Base-by-base conservation (phyloP, 2,113 vertebrate genomes). In the Sterrhoptilus dennistouni region DNA sequence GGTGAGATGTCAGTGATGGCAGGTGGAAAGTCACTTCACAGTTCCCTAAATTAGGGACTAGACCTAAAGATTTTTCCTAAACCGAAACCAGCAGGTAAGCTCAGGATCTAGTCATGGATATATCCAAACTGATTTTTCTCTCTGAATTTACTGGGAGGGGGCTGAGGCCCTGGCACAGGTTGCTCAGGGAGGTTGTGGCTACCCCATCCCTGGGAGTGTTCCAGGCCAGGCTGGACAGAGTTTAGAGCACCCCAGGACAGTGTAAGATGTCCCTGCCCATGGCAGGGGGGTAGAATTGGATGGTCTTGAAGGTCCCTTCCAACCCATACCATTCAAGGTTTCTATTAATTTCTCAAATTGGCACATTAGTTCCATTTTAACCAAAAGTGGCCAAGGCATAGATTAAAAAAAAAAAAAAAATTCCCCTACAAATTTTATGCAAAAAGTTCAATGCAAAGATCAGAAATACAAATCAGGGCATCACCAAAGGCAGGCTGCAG, bases 221-320 rank as follows among this genome's bases (percentile, higher is more conserved):
- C 35, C 7, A 63, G 63, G 22, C 5, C 54, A 83, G 40, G 18
- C 1, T 49, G 63, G 35, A 42, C 0, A 0, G 17, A 22, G 21
- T 4, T 90, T 83, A 29, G 54, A 69, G 20, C n/a, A 49, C 0
- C 11, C 47, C 61, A 40, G 54, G 5, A 8, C 2, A 9, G 54
- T 69, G 70, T 25, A 27, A 76, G 29, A 1, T 27, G 19, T n/a
- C 33, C 38, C 45, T 74, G 28, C 27, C 18, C 33, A 28, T 24
- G 29, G n/a, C 21, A 76, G 7, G 11, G 5, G 16, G 2, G 1
- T 45, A 29, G 40, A 61, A 69, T 0, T 0, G 5, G 16, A 42
- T 40, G 21, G 4, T 12, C 25, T 69, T 35, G 14, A 47, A 61
- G 29, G 25, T 40, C 40, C 40, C 17, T 69, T 63, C 54, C 63